Evolutionary conservation across 2,888 invertebrate genomes (phyloP).

Genomic region (Hydropsyche betteni): DNA sequence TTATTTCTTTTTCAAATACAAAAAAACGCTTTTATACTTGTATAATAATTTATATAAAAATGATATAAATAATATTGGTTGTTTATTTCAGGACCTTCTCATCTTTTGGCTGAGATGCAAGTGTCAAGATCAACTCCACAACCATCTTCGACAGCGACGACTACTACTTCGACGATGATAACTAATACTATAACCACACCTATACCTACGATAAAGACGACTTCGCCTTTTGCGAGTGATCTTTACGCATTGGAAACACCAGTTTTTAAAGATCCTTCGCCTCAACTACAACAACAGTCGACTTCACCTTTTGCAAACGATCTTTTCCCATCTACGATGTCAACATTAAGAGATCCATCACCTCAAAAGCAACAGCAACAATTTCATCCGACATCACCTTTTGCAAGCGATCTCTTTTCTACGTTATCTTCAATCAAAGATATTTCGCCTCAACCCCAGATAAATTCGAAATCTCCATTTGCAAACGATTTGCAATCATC

Average conservation of each 20-base stretch:
- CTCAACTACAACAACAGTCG: constrained; percentile 1
- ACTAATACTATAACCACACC: constrained; percentile 53
- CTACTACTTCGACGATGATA: constrained; percentile 51
- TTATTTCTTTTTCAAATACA: too few relatives aligned
- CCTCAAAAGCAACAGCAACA: too few relatives aligned
- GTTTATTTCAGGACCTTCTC: constrained; percentile 63
- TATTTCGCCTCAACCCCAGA: constrained; percentile 48
- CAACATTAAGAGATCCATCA: too few relatives aligned
- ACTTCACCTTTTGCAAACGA: constrained; percentile 35
- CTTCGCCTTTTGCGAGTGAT: neutral
- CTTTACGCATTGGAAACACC: neutral
- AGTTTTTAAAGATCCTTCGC: neutral
- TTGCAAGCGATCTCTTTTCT: neutral
- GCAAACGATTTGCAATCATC: constrained; percentile 56
- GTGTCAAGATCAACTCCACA: constrained; percentile 59
- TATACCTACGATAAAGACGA: constrained; percentile 6
- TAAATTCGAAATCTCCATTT: constrained; percentile 54
- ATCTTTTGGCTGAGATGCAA: constrained; percentile 60
- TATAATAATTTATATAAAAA: neutral
- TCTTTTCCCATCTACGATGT: neutral
- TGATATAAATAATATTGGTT: neutral
- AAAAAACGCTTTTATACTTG: too few relatives aligned
- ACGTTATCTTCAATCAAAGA: constrained; percentile 45
- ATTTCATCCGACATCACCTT: too few relatives aligned
- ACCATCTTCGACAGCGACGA: constrained; percentile 51